Base-by-base conservation (phyloP, 1,140 invertebrate genomes). In the Cryptotermes secundus region DNA sequence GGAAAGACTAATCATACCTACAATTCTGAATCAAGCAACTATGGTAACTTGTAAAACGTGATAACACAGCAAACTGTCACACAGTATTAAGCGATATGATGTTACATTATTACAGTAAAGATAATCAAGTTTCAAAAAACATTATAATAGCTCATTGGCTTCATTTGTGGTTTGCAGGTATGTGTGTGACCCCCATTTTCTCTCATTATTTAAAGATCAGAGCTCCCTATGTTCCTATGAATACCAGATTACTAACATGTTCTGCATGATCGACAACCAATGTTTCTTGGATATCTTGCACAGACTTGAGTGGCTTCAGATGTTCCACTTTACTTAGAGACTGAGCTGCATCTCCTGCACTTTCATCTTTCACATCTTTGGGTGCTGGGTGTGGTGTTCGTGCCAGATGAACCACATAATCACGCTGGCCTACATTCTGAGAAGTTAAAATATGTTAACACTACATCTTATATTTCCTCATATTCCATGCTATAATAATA, bases 331-430 rank as follows among this genome's bases (percentile, higher is more conserved):
- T 86, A 86, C 84, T 87, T 26, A 88, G 86, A 19, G 87, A 59
- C 84, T 87, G 83, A 26, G 31, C 81, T 26, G 65, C 82, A 22
- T 86, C 86, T 81, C 83, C 85, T 59, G 87, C 87, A 26, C 87
- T 87, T 42, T 88, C 87, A 22, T 88, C 89, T 86, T 88, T 90
- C 87, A 86, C 91, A 87, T 65, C 90, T 88, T 86, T 91, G 45
- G 90, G 88, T 12, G 90, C 89, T 82, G 93, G 92, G 79, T 92
- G 92, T 34, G 95, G 93, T 34, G 95, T 95, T 86, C 93, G 92
- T 26, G 94, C 93, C 86, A 96, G 89, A 87, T 95, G 94, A 81
- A 95, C 92, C 3, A 95, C 92, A 90, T 92, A 95, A 88, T 95
- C 94, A 87, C 93, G 93, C 86, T 92, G 90, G 72, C 88, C 88